Percentiles rank a stretch among this genome's conserved stretches.
phyloP scores from a whole-genome alignment of 64 coral and sea anemone genomes.

The Montipora cactus region DNA sequence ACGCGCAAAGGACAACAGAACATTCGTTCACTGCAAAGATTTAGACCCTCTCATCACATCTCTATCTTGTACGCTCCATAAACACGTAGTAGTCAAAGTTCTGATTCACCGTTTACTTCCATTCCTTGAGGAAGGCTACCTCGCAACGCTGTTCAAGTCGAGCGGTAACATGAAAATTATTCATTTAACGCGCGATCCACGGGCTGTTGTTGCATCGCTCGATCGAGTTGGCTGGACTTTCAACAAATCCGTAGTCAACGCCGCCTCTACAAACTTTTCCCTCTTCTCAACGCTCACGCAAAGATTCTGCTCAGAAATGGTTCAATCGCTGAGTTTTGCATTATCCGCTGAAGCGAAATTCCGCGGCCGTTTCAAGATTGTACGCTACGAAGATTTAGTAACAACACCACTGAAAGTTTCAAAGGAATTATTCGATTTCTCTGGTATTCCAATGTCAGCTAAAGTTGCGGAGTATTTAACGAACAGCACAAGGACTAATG shows the following conservation, averaged over 20 bases:
- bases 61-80: constrained; percentile 39
- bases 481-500: background rate
- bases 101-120: constrained; percentile 68
- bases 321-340: constrained; percentile 61
- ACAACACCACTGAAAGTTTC: constrained; percentile 5
- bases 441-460: constrained; percentile 58
- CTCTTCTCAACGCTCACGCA: constrained; percentile 57
- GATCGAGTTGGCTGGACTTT: constrained; percentile 78
- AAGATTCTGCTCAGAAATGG: constrained; percentile 65
- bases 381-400: constrained; percentile 84
- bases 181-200: constrained; percentile 90
- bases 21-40: constrained; percentile 44
- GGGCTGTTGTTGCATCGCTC: constrained; percentile 80
- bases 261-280: background rate
- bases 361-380: constrained; percentile 35
- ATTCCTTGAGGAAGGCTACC: constrained; percentile 22
- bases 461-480: constrained; percentile 43
- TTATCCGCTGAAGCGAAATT: constrained; percentile 66
- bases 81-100: constrained; percentile 70
- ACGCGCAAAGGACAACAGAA: background rate
- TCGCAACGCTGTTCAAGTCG: constrained; percentile 27
- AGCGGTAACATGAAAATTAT: constrained; percentile 72
- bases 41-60: constrained; percentile 53
- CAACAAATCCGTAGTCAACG: constrained; percentile 17
- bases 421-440: constrained; percentile 70